Conservation (phyloP, 2,113 vertebrate genomes). For the Uria aalge region DNA sequence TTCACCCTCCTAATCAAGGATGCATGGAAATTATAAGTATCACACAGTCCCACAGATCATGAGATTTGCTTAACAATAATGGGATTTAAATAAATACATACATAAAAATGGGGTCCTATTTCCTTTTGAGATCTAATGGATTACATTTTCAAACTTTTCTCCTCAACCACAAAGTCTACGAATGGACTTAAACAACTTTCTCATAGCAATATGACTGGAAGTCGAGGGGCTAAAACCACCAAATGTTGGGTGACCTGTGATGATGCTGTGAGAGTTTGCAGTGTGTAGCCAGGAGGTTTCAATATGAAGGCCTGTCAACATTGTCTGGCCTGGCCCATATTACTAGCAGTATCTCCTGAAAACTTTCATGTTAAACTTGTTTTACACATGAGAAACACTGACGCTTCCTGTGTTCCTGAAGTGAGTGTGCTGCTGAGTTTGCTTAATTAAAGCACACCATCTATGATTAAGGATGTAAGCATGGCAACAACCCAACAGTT, state of each 20-base stretch:
- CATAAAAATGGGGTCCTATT: background rate
- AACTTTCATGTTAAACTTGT: conserved; percentile 3
- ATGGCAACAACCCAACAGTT: background rate
- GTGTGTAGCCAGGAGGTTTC: background rate
- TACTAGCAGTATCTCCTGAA: background rate
- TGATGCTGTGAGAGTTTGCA: background rate
- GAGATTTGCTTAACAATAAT: background rate
- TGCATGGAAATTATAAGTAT: background rate
- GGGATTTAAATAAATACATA: background rate
- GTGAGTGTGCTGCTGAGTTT: background rate
- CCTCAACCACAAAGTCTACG: background rate
- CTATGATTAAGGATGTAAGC: background rate
- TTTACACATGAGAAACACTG: background rate
- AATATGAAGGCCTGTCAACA: background rate
- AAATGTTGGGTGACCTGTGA: background rate
- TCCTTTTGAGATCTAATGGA: background rate
- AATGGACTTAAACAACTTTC: background rate
- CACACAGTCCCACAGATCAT: background rate
- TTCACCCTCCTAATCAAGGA: background rate
- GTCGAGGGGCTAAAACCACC: background rate
- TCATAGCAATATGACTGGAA: background rate
- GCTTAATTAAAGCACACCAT: background rate
- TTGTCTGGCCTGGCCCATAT: background rate
- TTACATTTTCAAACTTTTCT: background rate
- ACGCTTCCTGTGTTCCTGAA: conserved; percentile 14